phyloP scores from a whole-genome alignment of 2,888 invertebrate species.

The Temnothorax ravouxi region DNA sequence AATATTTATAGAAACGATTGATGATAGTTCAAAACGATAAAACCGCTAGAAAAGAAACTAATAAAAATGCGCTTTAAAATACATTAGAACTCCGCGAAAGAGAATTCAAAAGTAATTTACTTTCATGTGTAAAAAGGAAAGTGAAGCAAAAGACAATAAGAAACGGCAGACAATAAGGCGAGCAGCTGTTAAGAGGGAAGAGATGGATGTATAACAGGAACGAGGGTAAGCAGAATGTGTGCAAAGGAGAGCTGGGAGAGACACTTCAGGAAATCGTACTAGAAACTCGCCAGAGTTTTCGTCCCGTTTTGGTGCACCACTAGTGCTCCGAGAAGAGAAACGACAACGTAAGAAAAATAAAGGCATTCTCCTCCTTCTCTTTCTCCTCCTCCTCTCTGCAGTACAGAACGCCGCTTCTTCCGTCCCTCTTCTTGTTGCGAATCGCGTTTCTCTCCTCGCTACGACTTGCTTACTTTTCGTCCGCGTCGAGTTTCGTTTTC shows the following conservation, averaged over 20 bases:
- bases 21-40: constrained; percentile 4
- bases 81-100: background rate
- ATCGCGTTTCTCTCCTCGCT: constrained; percentile 40
- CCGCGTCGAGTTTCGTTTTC: constrained; percentile 31
- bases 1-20: background rate
- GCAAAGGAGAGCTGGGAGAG: constrained; percentile 55
- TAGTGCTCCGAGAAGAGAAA: constrained; percentile 63
- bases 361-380: constrained; percentile 63
- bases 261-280: constrained; percentile 74
- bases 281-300: constrained; percentile 67
- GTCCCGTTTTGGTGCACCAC: constrained; percentile 73
- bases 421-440: constrained; percentile 34
- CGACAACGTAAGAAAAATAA: constrained; percentile 73
- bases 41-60: constrained; percentile 1
- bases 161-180: constrained; percentile 26
- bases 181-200: constrained; percentile 25
- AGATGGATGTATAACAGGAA: constrained; percentile 28
- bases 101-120: constrained; percentile 46
- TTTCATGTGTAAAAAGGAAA: constrained; percentile 44
- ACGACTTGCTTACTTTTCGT: constrained; percentile 64
- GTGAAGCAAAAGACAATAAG: constrained; percentile 20
- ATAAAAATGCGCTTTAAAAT: constrained; percentile 24
- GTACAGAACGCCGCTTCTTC: constrained; percentile 30
- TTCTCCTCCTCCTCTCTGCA: background rate
- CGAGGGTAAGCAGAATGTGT: constrained; percentile 21